Evolutionary conservation across 2,888 invertebrate genomes (phyloP).

Genomic region (Calephelis perditalis): DNA sequence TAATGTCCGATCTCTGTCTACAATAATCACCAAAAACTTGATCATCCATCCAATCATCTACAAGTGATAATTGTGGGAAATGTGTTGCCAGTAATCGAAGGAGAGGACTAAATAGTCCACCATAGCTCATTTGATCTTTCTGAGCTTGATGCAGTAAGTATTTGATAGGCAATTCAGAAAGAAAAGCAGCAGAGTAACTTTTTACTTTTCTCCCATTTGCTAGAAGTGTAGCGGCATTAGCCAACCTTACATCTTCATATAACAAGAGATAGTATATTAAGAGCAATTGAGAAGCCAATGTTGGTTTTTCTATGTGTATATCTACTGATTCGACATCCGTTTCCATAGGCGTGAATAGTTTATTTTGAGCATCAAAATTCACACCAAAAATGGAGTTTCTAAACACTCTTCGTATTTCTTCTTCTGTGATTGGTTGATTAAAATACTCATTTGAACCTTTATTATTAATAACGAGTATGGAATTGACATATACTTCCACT

Average conservation of each 20-base stretch:
- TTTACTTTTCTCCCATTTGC: conserved; percentile 86
- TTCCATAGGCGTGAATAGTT: conserved; percentile 71
- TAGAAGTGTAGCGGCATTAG: conserved; percentile 82
- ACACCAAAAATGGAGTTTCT: conserved; percentile 86
- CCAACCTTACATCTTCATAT: conserved; percentile 93
- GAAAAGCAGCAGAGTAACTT: conserved; percentile 90
- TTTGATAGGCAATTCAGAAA: conserved; percentile 95
- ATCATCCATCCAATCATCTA: conserved; percentile 96
- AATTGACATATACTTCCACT: conserved; percentile 96
- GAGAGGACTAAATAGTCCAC: conserved; percentile 93
- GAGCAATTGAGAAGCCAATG: conserved; percentile 91
- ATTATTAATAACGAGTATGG: conserved; percentile 85
- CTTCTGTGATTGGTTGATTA: conserved; percentile 94
- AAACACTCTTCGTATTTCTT: conserved; percentile 91
- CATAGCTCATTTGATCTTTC: conserved; percentile 93
- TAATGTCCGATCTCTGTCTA: conserved; percentile 57
- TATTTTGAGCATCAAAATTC: conserved; percentile 81
- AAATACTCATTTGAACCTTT: conserved; percentile 86
- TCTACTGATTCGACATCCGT: conserved; percentile 75
- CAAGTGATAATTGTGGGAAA: conserved; percentile 95
- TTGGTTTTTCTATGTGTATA: conserved; percentile 79
- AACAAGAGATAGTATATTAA: conserved; percentile 93
- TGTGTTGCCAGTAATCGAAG: conserved; percentile 93
- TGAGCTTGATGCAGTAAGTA: conserved; percentile 95
- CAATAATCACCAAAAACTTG: conserved; percentile 71